Evolutionary conservation across 2,797 vertebrate species (phyloP).

Genomic region (Thamnophis elegans): DNA sequence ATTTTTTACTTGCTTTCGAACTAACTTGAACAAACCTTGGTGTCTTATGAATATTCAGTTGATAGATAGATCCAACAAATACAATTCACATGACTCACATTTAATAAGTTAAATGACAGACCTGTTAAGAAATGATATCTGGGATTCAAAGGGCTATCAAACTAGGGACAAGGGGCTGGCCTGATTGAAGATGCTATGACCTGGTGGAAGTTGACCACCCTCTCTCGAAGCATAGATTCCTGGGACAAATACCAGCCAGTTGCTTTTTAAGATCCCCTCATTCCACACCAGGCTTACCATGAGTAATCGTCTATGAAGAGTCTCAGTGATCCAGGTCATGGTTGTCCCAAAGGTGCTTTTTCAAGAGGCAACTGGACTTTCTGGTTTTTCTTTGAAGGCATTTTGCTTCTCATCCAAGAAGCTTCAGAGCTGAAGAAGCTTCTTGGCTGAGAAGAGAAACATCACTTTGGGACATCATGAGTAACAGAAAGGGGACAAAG

Average conservation of each 20-base stretch:
- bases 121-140: background rate
- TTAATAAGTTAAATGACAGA: background rate
- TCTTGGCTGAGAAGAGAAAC: too few relatives aligned
- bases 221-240: background rate
- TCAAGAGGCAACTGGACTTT: too few relatives aligned
- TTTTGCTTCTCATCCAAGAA: too few relatives aligned
- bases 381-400: too few relatives aligned
- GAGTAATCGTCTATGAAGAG: background rate
- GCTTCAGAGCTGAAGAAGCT: too few relatives aligned
- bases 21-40: background rate
- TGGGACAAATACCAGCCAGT: background rate
- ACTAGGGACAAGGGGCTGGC: background rate
- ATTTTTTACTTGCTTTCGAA: too few relatives aligned
- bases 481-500: background rate
- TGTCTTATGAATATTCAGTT: background rate
- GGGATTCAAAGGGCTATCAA: background rate
- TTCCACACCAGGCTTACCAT: background rate
- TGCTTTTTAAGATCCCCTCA: background rate
- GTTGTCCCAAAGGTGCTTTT: too few relatives aligned
- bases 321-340: too few relatives aligned
- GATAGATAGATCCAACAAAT: background rate
- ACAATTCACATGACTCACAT: background rate
- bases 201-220: background rate
- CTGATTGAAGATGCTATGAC: background rate
- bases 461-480: too few relatives aligned